Evolutionary conservation across 2,797 vertebrate genomes (phyloP), one percentile per base, ranked within the genome.

Genomic region (Poecile montanus): DNA sequence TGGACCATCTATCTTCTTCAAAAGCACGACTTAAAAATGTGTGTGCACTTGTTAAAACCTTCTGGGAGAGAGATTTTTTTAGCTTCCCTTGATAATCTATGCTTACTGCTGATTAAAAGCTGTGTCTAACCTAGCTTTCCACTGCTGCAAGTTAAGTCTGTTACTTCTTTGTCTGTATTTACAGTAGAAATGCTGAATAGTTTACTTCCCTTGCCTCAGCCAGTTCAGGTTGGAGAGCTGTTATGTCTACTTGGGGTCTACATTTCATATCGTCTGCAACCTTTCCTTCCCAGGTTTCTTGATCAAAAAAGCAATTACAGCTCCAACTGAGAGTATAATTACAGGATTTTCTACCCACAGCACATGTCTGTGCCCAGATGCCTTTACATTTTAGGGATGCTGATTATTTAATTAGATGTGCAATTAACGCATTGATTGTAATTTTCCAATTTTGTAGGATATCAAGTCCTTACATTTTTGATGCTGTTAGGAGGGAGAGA

Each of bases 351-450:
- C 91, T 93, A 93, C 87, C 70, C 66, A 62, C 90, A 78, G 81
- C 84, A 95, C 81, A 89, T 78, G 16, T 57, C 94, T 94, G 32
- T 88, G 94, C 82, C 87, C 66, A 72, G 85, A 85, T 95, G 89
- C 87, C 70, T 97, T 94, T 96, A 93, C 94, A 88, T 89, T 97
- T 95, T 91, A 86, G 75, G 57, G 70, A 75, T 76, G 72, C 73
- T 97, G 95, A 97, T 97, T 97, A 93, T 83, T 95, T 97, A 97
- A 97, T 97, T 95, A 97, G 90, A 80, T 80, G 20, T 93, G 86
- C 93, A 92, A 94, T 95, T 96, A 95, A 95, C 63, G 21, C 91
- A 95, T 94, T 95, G 92, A 94, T 96, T 96, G 81, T 92, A 95
- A 92, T 94, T 92, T 85, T 97, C 89, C 92, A 92, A 25, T 98